Evolutionary conservation across 2,888 invertebrate species (phyloP).

Genomic region (Aspidiotus destructor): DNA sequence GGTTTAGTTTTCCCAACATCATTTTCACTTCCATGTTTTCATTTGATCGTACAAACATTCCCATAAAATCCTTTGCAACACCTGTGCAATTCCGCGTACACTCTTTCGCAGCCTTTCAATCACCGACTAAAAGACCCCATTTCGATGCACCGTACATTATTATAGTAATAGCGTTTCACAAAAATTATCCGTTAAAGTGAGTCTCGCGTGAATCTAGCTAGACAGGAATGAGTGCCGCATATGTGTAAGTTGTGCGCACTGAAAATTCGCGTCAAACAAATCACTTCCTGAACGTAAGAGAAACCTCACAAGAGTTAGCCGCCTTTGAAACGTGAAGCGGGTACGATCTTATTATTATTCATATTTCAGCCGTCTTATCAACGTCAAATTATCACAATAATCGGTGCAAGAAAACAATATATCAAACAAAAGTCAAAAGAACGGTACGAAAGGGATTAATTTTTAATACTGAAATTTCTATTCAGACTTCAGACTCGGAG

Average conservation of each 20-base stretch:
- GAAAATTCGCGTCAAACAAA: background rate
- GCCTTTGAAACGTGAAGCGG: background rate
- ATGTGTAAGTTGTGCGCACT: background rate
- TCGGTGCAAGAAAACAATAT: background rate
- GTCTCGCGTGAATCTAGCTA: too few species aligned
- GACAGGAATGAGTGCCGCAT: too few species aligned
- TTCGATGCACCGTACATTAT: too few species aligned
- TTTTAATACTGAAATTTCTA: background rate
- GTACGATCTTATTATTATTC: background rate
- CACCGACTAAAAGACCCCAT: too few species aligned
- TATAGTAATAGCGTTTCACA: too few species aligned
- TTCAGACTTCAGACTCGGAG: background rate
- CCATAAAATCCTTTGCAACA: too few species aligned
- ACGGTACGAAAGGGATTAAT: background rate
- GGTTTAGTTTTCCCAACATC: too few species aligned
- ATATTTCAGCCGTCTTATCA: conserved; percentile 2
- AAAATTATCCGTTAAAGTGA: too few species aligned
- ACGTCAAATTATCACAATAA: background rate
- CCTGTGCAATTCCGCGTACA: too few species aligned
- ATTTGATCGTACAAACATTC: too few species aligned
- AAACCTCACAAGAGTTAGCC: background rate
- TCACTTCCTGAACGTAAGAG: background rate
- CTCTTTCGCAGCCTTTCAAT: too few species aligned
- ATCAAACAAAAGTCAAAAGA: conserved; percentile 2
- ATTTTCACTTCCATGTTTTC: too few species aligned